Evolutionary conservation across 2,113 vertebrate species (phyloP).

Genomic region (Triplophysa tibetana): DNA sequence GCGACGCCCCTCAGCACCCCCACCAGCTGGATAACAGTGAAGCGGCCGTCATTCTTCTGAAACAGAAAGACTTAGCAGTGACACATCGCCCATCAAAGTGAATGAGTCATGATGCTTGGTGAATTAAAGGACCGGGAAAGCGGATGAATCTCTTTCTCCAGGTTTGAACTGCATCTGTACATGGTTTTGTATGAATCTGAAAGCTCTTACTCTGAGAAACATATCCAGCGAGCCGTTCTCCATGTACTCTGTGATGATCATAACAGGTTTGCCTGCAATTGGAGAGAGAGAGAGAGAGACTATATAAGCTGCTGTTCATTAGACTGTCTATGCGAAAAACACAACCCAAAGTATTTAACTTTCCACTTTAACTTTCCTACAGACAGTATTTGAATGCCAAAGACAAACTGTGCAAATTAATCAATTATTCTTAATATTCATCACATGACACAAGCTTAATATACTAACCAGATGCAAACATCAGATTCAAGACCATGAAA

Average conservation of each 20-base stretch:
- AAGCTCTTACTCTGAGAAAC: constrained; percentile 92
- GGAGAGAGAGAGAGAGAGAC: constrained; percentile 50
- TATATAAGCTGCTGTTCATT: background rate
- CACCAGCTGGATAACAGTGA: constrained; percentile 96
- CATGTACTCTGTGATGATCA: constrained; percentile 99
- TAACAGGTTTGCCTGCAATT: constrained; percentile 94
- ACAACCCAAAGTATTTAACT: constrained; percentile 55
- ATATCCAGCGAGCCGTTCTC: constrained; percentile 98
- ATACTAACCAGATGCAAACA: constrained; percentile 38
- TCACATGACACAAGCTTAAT: background rate
- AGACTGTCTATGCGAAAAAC: constrained; percentile 35
- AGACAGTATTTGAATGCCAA: background rate
- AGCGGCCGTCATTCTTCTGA: constrained; percentile 97
- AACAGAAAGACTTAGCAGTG: background rate
- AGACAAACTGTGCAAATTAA: background rate
- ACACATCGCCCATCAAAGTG: background rate
- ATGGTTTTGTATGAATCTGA: no score
- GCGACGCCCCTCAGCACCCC: constrained; percentile 95
- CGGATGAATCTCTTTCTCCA: background rate
- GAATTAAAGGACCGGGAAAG: background rate
- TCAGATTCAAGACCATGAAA: constrained; percentile 25
- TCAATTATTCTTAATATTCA: background rate
- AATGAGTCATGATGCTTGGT: background rate
- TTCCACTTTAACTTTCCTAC: background rate
- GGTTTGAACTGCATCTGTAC: constrained; percentile 15